These are phyloP conservation scores for Crotalus helleri DNA, from an alignment of 2,113 vertebrate species.

Conservation along the genomic window DNA sequence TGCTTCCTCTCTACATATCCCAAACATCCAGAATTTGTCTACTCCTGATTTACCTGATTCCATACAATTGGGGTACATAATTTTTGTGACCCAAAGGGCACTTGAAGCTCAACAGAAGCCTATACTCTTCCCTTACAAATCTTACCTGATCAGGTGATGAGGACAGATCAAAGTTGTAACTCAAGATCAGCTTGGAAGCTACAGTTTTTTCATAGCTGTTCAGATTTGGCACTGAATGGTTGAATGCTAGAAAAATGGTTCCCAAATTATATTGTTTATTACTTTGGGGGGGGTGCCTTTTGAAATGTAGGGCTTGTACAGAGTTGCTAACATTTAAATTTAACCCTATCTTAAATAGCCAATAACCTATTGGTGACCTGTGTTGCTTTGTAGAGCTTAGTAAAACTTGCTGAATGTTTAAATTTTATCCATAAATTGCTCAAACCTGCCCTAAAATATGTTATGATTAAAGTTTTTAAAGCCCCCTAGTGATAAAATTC, in stretches of 20 bases:
- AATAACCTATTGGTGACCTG: background rate
- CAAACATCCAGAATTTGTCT: background rate
- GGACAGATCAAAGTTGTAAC: background rate
- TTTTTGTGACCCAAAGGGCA: background rate
- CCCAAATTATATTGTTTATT: background rate
- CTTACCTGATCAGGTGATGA: background rate
- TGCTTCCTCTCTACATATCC: background rate
- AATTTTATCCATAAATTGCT: background rate
- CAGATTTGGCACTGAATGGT: background rate
- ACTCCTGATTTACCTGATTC: background rate
- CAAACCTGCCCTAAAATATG: constrained; percentile 21
- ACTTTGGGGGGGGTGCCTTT: background rate
- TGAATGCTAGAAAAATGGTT: background rate
- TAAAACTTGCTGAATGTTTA: constrained; percentile 1
- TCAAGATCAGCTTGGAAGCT: background rate
- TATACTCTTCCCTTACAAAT: background rate
- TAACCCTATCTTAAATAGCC: background rate
- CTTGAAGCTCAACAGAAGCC: background rate
- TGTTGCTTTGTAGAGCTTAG: background rate
- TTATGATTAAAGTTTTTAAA: constrained; percentile 15
- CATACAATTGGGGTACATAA: background rate
- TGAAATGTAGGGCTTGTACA: background rate
- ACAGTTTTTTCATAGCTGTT: background rate
- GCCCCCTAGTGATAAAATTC: constrained; percentile 51
- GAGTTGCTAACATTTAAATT: background rate